phyloP scores from a whole-genome alignment of 1,140 invertebrate genomes.

The Harpegnathos saltator region DNA sequence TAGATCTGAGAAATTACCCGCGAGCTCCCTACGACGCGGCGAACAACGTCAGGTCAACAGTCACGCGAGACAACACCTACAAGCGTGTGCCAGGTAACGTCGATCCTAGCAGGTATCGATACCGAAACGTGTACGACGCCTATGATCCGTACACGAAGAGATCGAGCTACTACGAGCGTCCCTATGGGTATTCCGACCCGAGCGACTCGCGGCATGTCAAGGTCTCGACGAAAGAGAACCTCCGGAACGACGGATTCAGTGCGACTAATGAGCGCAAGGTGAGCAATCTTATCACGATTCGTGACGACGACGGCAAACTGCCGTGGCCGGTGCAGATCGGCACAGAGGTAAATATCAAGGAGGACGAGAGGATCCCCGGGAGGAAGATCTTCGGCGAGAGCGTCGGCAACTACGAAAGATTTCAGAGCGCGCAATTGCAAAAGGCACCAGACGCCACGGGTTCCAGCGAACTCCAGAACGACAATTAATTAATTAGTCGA shows the following conservation, averaged over 20 bases:
- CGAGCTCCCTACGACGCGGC: slow-evolving; percentile 71
- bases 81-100: slow-evolving; percentile 72
- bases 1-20: slow-evolving; percentile 79
- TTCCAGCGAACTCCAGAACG: slow-evolving; percentile 69
- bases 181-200: slow-evolving; percentile 61
- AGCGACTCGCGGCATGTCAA: slow-evolving; percentile 66
- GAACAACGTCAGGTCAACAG: slow-evolving; percentile 39
- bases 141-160: slow-evolving; percentile 77
- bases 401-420: slow-evolving; percentile 77
- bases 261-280: slow-evolving; percentile 73
- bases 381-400: slow-evolving; percentile 80
- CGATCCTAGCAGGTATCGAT: slow-evolving; percentile 72
- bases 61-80: slow-evolving; percentile 66
- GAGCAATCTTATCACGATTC: slow-evolving; percentile 69
- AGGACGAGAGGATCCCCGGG: slow-evolving; percentile 82
- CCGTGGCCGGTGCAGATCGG: slow-evolving; percentile 85
- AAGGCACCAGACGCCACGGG: slow-evolving; percentile 69
- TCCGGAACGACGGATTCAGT: slow-evolving; percentile 67
- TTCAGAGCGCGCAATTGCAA: slow-evolving; percentile 77
- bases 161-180: slow-evolving; percentile 72
- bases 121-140: slow-evolving; percentile 66
- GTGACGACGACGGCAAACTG: slow-evolving; percentile 73
- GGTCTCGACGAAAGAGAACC: slow-evolving; percentile 71
- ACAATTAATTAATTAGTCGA: slow-evolving; percentile 59
- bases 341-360: slow-evolving; percentile 84